These are phyloP conservation scores for Zaprionus bogoriensis DNA, from an alignment of 2,888 invertebrate genomes.

Conservation along the genomic window DNA sequence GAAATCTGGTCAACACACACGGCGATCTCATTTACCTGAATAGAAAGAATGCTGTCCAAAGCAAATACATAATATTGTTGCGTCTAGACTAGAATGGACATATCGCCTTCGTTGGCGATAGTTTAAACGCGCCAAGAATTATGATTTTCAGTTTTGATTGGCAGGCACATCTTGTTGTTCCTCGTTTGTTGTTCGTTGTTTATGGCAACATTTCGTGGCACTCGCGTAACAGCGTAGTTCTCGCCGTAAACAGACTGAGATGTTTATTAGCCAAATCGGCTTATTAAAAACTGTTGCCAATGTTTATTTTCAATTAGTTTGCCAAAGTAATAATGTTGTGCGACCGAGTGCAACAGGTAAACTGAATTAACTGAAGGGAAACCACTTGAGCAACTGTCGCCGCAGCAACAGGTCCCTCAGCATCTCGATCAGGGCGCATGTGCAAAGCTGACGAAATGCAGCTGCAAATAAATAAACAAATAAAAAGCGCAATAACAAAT, in stretches of 20 bases:
- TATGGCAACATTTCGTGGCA: conserved; percentile 10
- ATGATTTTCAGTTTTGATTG: conserved; percentile 15
- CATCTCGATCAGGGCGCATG: conserved; percentile 87
- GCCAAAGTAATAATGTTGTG: conserved; percentile 44
- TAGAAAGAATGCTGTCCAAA: conserved; percentile 3
- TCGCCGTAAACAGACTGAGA: conserved; percentile 18
- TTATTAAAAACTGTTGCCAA: not conserved
- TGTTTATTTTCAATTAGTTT: too few species aligned
- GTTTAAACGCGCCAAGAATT: conserved; percentile 24
- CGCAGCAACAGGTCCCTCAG: conserved; percentile 63
- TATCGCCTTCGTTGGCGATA: too few species aligned
- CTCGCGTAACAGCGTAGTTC: conserved; percentile 12
- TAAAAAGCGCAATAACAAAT: not conserved
- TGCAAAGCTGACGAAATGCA: conserved; percentile 10
- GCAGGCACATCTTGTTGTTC: conserved; percentile 8
- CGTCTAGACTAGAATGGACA: too few species aligned
- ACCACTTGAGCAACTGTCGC: conserved; percentile 20
- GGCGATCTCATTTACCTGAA: conserved; percentile 1
- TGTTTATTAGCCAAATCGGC: conserved; percentile 19
- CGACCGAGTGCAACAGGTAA: conserved; percentile 45
- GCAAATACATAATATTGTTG: conserved; percentile 10
- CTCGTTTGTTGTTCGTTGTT: conserved; percentile 9
- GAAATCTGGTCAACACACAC: conserved; percentile 2
- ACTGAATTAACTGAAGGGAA: conserved; percentile 48
- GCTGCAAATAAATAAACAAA: not conserved